Base-by-base conservation (phyloP, 1,140 invertebrate genomes). In the Heliconius nattereri region DNA sequence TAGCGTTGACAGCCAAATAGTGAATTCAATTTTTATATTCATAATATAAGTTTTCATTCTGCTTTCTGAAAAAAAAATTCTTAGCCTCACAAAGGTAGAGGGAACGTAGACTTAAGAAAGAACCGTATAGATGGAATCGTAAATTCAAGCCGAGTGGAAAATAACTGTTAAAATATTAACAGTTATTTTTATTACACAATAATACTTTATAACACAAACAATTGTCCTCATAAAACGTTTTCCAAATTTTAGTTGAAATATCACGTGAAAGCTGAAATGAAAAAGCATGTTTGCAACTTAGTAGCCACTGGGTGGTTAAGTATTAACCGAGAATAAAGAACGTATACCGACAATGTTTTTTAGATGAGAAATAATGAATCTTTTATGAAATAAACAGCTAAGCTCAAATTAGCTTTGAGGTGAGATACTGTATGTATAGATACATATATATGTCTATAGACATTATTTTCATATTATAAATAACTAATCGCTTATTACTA, bases 391-490 rank as follows among this genome's bases (percentile, higher is more conserved):
- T 26, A 66, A 5, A 66, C 60, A 66, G 60, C 23, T 26, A 66
- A 66, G 2, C 2, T 57, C 54, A 23, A 23, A 57, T 57, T 57
- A 57, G 54, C n/a, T 57, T 9, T 11, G 8, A 57, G 0, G 7
- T 60, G 54, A 23, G n/a, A 66, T 26, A 13, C 0, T 66, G 9
- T 29, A 66, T n/a, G n/a, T n/a, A n/a, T n/a, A n/a, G n/a, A n/a
- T n/a, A n/a, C n/a, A n/a, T n/a, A n/a, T n/a, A n/a, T n/a, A n/a
- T n/a, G n/a, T n/a, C n/a, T n/a, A n/a, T 66, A 2, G 60, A 66
- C 60, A 66, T 66, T 66, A 66, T 66, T 66, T 23, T 60, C n/a
- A 26, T 60, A 60, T 23, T 29, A 66, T 29, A 66, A 66, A 66
- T 66, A 66, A 66, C 9, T 66, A 66, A 16, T 26, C 3, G 0